These are phyloP conservation scores for Xylota segnis DNA, from an alignment of 2,888 invertebrate species.

Conservation along the genomic window DNA sequence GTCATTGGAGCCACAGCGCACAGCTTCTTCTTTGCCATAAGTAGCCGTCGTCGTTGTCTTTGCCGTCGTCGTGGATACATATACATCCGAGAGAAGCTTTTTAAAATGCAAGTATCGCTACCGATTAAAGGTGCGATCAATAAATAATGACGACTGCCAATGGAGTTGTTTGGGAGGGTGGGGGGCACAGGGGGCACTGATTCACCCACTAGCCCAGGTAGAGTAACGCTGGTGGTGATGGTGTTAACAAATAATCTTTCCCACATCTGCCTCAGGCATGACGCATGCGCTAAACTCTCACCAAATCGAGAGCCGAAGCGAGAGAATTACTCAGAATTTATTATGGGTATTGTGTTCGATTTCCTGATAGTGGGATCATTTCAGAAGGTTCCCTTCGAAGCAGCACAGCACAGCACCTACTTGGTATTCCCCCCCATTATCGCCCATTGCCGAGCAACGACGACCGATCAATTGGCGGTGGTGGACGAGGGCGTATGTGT, in stretches of 20 bases:
- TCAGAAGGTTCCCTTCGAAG: constrained; percentile 52
- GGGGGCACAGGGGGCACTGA: constrained; percentile 3
- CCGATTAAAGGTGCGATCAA: constrained; percentile 76
- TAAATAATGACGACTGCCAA: constrained; percentile 69
- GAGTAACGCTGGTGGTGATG: constrained; percentile 8
- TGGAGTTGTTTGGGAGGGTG: background rate
- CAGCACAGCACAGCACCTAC: constrained; percentile 27
- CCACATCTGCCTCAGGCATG: constrained; percentile 72
- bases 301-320: constrained; percentile 49
- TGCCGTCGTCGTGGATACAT: background rate
- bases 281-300: constrained; percentile 75
- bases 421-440: constrained; percentile 65
- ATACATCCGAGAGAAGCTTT: constrained; percentile 50
- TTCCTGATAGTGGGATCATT: constrained; percentile 70
- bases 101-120: constrained; percentile 70
- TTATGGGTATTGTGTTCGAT: constrained; percentile 73
- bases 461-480: constrained; percentile 39
- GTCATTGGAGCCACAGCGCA: background rate
- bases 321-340: constrained; percentile 72
- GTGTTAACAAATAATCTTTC: constrained; percentile 72
- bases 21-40: constrained; percentile 8
- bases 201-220: constrained; percentile 47
- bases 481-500: constrained; percentile 4
- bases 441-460: background rate
- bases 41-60: background rate